These are phyloP conservation scores for Marisa cornuarietis DNA, from an alignment of 1,140 invertebrate species.

Conservation along the genomic window DNA sequence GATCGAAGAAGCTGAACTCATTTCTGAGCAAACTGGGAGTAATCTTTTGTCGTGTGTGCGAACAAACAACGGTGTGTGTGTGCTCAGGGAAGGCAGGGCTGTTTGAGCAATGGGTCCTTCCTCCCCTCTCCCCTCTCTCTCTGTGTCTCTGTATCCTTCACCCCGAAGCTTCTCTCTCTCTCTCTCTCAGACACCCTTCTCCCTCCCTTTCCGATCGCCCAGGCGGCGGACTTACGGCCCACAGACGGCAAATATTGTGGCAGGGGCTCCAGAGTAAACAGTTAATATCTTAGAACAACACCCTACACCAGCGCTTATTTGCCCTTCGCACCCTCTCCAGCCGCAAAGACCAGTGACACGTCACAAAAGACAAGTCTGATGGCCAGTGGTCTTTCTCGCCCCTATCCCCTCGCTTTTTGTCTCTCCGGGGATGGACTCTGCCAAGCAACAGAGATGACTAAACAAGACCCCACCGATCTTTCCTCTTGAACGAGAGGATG, in stretches of 20 bases:
- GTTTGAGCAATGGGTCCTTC: conserved; percentile 16
- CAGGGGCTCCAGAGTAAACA: conserved; percentile 28
- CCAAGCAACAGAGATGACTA: neutral
- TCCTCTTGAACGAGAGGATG: neutral
- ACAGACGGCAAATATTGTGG: conserved; percentile 30
- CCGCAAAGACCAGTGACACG: neutral
- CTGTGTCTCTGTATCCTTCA: no score
- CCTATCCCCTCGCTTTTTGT: neutral
- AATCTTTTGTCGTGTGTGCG: conserved; percentile 27
- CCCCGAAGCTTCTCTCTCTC: no score
- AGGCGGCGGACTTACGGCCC: conserved; percentile 21
- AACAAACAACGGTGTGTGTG: conserved; percentile 23
- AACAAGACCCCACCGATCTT: conserved; percentile 1
- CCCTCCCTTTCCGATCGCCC: neutral
- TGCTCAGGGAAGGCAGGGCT: conserved; percentile 15
- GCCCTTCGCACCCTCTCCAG: conserved; percentile 27
- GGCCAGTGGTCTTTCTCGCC: neutral
- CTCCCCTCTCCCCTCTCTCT: neutral
- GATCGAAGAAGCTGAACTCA: conserved; percentile 29
- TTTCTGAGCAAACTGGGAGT: conserved; percentile 24
- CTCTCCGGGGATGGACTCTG: neutral
- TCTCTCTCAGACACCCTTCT: no score
- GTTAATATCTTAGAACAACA: conserved; percentile 38
- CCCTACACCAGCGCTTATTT: conserved; percentile 28
- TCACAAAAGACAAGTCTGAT: neutral